phyloP scores from a whole-genome alignment of 1,140 invertebrate species.

The Ceratitis capitata region DNA sequence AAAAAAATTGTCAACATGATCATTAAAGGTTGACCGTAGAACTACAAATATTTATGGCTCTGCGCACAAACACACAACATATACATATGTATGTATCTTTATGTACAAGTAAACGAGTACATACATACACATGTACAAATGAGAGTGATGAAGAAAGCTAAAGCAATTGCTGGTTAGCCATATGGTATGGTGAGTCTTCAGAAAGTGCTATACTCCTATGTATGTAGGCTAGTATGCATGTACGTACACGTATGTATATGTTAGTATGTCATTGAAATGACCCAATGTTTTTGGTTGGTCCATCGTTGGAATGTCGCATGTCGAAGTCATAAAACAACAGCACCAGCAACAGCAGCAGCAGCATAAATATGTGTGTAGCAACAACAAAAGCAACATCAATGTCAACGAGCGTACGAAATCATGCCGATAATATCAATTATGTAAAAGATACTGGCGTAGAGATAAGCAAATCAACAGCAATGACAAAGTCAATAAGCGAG shows the following conservation, averaged over 20 bases:
- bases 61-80: background rate
- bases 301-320: background rate
- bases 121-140: background rate
- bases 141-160: too few relatives aligned
- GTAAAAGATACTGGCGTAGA: background rate
- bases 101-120: background rate
- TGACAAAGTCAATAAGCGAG: background rate
- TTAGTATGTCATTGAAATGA: background rate
- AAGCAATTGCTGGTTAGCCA: background rate
- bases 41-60: conserved; percentile 33
- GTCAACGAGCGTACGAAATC: background rate
- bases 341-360: too few relatives aligned
- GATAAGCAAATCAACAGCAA: conserved; percentile 25
- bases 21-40: conserved; percentile 21
- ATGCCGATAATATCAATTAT: conserved; percentile 18
- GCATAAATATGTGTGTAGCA: background rate
- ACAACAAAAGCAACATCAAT: background rate
- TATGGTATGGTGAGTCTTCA: background rate
- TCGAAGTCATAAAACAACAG: background rate
- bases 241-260: background rate
- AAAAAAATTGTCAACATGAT: conserved; percentile 39
- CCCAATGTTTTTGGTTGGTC: conserved; percentile 30
- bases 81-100: background rate
- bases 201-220: background rate
- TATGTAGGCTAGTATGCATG: too few relatives aligned